Percentiles rank a stretch among this genome's conserved stretches.
These are phyloP conservation scores for Aphelocoma californica DNA, from an alignment of 2,797 vertebrate species.

Conservation along the genomic window DNA sequence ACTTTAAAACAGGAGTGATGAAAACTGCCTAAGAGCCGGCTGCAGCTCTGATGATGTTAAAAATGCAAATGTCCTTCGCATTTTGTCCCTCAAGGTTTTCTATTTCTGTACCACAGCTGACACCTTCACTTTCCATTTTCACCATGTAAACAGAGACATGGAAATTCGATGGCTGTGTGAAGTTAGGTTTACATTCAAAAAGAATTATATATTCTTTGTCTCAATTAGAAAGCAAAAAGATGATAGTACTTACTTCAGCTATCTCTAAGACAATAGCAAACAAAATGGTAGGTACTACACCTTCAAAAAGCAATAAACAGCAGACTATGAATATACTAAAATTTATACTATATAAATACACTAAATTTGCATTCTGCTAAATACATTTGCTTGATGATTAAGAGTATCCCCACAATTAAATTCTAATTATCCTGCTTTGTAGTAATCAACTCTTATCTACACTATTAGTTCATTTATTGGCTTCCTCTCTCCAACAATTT, in stretches of 20 bases:
- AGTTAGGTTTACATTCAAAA: neutral
- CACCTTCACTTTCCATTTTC: slow-evolving; percentile 5
- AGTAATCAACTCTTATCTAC: slow-evolving; percentile 18
- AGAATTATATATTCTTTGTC: neutral
- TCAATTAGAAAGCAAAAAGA: neutral
- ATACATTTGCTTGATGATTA: neutral
- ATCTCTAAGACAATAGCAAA: neutral
- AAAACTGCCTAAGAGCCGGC: neutral
- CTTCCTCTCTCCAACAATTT: neutral
- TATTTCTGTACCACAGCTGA: slow-evolving; percentile 30
- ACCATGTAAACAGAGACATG: neutral
- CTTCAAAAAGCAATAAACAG: neutral
- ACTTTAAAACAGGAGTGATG: neutral
- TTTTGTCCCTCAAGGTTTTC: slow-evolving; percentile 25
- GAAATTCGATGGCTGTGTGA: neutral
- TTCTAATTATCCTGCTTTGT: neutral
- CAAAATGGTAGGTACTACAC: neutral
- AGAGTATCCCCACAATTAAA: neutral
- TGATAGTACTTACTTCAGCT: neutral
- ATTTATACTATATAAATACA: neutral
- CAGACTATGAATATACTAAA: neutral
- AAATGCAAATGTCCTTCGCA: neutral
- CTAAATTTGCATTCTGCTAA: neutral
- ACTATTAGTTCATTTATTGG: neutral
- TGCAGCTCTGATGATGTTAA: neutral